Base-by-base conservation (phyloP, 2,113 vertebrate species). In the Jaculus jaculus region DNA sequence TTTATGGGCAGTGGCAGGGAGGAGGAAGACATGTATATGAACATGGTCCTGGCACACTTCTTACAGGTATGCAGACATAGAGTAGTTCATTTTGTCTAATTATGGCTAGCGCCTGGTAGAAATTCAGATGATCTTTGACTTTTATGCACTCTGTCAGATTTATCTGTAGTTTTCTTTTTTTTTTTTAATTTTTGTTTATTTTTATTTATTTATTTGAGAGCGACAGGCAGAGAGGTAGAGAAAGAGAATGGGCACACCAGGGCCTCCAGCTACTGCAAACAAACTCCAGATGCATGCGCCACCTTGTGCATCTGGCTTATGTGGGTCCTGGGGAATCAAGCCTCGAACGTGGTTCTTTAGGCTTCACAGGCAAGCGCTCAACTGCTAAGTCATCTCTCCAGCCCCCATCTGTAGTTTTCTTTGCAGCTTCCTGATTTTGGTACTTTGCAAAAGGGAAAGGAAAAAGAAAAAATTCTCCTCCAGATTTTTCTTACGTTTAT, bases 11-110 rank as follows among this genome's bases (percentile, higher is more conserved):
- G 99, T 60, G 99, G 99, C 87, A 98, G 99, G n/a, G 99, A 99
- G 94, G 99, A 99, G 91, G 99, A 99, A 97, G 99, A 99, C 98
- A 99, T 99, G 99, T 99, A 99, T 96, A 99, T 99, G 99, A 99
- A 99, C 98, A 99, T 99, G 99, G 99, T 99, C 93, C 97, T 99
- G 60, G 99, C 99, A 37, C 99, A 99, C 96, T 99, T 99, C 95
- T 97, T 99, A 84, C 99, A 99, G 99, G 99, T 99, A 97, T 85
- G 96, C 28, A 28, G 21, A 18, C 5, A 24, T 37, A 32, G 3
- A 54, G 77, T 15, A 21, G 30, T 58, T 81, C 54, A 58, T 69
- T 69, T 85, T 42, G n/a, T 18, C 88, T 66, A 20, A 32, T 66
- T 87, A 30, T 61, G 90, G 72, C 65, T 83, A 5, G 58, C 66